Conservation (phyloP, 2,888 invertebrate genomes). For the Venusia cambrica region DNA sequence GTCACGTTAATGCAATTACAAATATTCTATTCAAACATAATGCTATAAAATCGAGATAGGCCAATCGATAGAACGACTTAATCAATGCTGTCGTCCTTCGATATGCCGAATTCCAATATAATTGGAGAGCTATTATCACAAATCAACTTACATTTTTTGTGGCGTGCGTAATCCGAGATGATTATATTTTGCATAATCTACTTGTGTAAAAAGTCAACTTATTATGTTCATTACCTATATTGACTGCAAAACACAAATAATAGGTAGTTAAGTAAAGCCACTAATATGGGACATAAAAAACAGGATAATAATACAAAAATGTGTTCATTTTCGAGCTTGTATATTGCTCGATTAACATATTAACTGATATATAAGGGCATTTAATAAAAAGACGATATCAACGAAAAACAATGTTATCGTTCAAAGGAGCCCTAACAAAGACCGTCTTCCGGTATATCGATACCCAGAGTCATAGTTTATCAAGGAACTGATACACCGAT, state of each 20-base stretch:
- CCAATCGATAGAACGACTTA: conserved; percentile 35
- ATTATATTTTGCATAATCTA: neutral
- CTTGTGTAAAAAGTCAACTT: neutral
- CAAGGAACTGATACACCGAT: conserved; percentile 24
- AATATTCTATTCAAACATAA: too few relatives aligned
- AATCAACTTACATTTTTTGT: conserved; percentile 25
- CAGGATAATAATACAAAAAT: too few relatives aligned
- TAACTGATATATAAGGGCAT: too few relatives aligned
- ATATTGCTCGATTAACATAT: too few relatives aligned
- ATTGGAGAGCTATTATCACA: conserved; percentile 44
- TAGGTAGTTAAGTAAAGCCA: too few relatives aligned
- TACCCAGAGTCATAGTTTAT: conserved; percentile 13
- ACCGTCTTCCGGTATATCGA: conserved; percentile 8
- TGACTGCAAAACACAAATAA: too few relatives aligned
- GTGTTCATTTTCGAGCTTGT: too few relatives aligned
- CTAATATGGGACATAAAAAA: too few relatives aligned
- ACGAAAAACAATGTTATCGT: neutral
- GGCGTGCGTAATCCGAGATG: neutral
- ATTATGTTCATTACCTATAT: too few relatives aligned
- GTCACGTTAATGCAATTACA: too few relatives aligned
- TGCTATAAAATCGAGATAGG: conserved; percentile 21
- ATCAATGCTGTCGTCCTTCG: conserved; percentile 43
- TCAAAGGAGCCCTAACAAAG: conserved; percentile 1
- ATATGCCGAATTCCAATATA: conserved; percentile 42
- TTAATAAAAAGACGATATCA: neutral